Evolutionary conservation across 2,113 vertebrate genomes (phyloP), one percentile per base, ranked within the genome.

Genomic region (Picathartes gymnocephalus): DNA sequence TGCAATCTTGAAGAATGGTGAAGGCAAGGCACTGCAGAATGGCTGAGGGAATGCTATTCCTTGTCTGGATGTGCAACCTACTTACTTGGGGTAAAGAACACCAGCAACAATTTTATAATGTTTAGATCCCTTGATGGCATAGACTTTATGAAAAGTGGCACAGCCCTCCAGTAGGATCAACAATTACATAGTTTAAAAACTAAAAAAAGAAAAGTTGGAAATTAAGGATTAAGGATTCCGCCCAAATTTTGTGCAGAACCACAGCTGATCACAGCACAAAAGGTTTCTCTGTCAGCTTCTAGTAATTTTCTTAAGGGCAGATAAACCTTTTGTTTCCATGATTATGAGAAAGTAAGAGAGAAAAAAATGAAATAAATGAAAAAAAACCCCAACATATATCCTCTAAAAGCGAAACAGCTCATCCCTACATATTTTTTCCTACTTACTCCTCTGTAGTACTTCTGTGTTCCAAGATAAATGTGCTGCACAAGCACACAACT

Each of bases 291-390:
- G 76, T 82, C 86, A 94, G 68, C 65, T 94, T 89, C 72, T 93
- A 92, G 81, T 74, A 83, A 90, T 94, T 95, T 68, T 88, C 73
- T 95, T 91, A 45, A 95, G 86, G 96, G 76, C 73, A 95, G 70
- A 93, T 42, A 95, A 95, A 88, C n/a, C 51, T 95, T 91, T 95
- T 96, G 57, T 92, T 95, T 86, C 68, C 60, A 92, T 78, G 21
- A 83, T 81, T 81, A 73, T 88, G 79, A 89, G 68, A 88, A 93
- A 84, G 48, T 85, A 69, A 85, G 35, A 61, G 27, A 71, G 58
- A 57, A 81, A 40, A 40, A 78, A 69, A 77, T 69, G 35, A 40
- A 82, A n/a, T 9, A 86, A 95, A 88, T 54, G 39, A 39, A 86
- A 83, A 40, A 40, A 54, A 61, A 11, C 1, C 1, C 39, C 39